Conservation (phyloP, 1,140 invertebrate species). For the Mercenaria mercenaria region DNA sequence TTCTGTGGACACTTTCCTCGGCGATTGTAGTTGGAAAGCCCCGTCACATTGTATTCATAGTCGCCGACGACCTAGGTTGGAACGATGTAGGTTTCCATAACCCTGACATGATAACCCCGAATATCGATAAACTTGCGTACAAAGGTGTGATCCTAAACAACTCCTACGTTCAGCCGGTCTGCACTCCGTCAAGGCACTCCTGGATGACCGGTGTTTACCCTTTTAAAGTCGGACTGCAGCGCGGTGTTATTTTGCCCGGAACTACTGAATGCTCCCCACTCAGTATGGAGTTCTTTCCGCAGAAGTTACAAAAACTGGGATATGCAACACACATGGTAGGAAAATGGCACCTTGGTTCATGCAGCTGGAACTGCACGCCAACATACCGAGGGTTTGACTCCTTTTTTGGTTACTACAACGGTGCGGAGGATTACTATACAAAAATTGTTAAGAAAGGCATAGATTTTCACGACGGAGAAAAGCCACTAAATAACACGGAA, state of each 20-base stretch:
- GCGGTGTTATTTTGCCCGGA: conserved; percentile 39
- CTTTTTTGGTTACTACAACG: conserved; percentile 86
- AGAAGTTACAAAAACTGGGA: conserved; percentile 69
- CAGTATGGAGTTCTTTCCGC: conserved; percentile 66
- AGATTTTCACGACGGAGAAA: conserved; percentile 67
- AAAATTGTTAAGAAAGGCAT: conserved; percentile 66
- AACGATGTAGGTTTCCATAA: conserved; percentile 81
- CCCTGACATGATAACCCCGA: conserved; percentile 78
- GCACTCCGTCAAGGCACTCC: conserved; percentile 77
- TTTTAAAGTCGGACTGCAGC: conserved; percentile 70
- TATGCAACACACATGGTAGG: conserved; percentile 72
- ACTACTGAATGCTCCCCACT: conserved; percentile 58
- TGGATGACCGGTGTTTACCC: conserved; percentile 73
- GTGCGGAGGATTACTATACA: conserved; percentile 82
- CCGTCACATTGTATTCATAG: conserved; percentile 75
- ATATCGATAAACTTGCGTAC: conserved; percentile 76
- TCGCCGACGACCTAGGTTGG: conserved; percentile 78
- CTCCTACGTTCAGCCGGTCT: conserved; percentile 80
- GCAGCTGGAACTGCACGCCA: conserved; percentile 85
- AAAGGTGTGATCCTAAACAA: conserved; percentile 79
- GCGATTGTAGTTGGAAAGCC: too few relatives aligned
- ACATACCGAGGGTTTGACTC: conserved; percentile 86
- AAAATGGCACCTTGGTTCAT: conserved; percentile 87
- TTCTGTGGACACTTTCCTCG: too few relatives aligned
- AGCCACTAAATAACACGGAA: conserved; percentile 11